phyloP scores from a whole-genome alignment of 2,797 vertebrate genomes.

The Leucoraja ocellata region DNA sequence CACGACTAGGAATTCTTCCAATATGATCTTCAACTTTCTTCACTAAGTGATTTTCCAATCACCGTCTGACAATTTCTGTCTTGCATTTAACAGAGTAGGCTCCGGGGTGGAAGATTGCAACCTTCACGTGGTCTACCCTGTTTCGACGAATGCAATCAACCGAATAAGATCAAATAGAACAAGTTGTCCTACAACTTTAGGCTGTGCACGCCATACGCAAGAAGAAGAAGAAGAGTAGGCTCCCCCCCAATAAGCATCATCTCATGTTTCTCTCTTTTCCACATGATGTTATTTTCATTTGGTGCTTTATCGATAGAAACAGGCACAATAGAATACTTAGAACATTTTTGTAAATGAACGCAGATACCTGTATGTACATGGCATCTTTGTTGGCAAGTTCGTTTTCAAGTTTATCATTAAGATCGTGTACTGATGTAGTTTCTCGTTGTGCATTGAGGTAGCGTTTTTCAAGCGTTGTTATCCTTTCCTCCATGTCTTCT shows the following conservation, averaged over 20 bases:
- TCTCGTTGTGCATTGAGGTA: slow-evolving; percentile 94
- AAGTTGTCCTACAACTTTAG: too few species aligned
- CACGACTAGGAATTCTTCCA: not conserved
- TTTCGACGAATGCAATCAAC: too few species aligned
- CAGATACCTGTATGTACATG: slow-evolving; percentile 75
- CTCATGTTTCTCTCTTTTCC: not conserved
- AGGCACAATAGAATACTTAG: not conserved
- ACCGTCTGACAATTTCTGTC: not conserved
- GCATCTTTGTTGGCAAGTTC: slow-evolving; percentile 96
- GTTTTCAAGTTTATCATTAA: slow-evolving; percentile 94
- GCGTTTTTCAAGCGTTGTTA: slow-evolving; percentile 93
- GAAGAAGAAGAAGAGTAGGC: too few species aligned
- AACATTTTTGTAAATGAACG: not conserved
- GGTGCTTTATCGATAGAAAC: too few species aligned
- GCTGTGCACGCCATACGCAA: too few species aligned
- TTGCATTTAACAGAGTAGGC: not conserved
- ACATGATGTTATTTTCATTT: not conserved
- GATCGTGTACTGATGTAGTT: slow-evolving; percentile 92
- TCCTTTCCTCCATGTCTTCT: slow-evolving; percentile 95
- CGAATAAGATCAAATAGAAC: too few species aligned
- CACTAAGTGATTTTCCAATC: not conserved
- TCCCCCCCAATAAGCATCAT: not conserved
- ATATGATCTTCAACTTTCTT: too few species aligned
- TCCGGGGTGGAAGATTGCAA: too few species aligned
- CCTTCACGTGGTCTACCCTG: too few species aligned